Evolutionary conservation across 2,113 vertebrate genomes (phyloP), one percentile per base, ranked within the genome.

Genomic region (Hypomesus transpacificus): DNA sequence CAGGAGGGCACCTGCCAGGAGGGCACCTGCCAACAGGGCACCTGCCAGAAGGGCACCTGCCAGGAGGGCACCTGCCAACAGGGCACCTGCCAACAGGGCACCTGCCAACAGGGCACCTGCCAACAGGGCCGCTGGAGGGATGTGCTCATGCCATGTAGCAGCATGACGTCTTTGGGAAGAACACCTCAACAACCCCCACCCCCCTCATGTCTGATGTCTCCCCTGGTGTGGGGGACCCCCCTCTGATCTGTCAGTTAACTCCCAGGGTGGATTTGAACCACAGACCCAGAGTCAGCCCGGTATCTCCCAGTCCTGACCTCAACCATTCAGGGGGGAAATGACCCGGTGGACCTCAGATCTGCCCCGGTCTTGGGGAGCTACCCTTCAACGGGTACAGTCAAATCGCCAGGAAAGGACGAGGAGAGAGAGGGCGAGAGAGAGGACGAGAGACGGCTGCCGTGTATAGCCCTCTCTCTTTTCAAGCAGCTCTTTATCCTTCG

Each of bases 141-240:
- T 78, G 80, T 72, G 58, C 72, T 83, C 72, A 82, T 78, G 78
- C 81, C 72, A 82, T 78, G 78, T 82, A 83, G 87, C 80, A 78
- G 65, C 71, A 81, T 85, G 83, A 86, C 74, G 82, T 80, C 80
- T 83, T 73, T 71, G 16, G 20, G 31, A 60, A 75, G 75, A 51
- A 1, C 76, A 76, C 74, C 9, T 46, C 0, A 46, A 46, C 9
- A 46, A 46, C 39, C 75, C 60, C 67, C 69, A 68, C 71, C 63
- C 82, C 71, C 83, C 85, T 70, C 67, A 61, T 61, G 18, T 26
- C 24, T 26, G 24, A 26, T 2, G 24, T 26, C 24, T 26, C 24
- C 17, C 54, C 54, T 56, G 53, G 7, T 34, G 31, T 46, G 39
- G 39, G 39, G 39, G 39, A 7, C 39, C 39, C 11, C 39, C 39